Conservation (phyloP, 2,797 vertebrate species). For the Enteromius fasciolatus region DNA sequence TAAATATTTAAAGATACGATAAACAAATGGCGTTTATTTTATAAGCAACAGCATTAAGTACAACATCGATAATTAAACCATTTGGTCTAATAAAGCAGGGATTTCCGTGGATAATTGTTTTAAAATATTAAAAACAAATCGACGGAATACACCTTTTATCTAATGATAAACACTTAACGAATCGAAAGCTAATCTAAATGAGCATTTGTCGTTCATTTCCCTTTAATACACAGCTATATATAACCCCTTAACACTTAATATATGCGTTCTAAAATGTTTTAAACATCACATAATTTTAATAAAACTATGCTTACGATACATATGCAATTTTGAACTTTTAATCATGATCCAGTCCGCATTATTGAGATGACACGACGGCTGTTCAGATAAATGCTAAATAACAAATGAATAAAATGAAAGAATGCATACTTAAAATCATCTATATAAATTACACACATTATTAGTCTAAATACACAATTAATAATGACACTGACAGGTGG, state of each 20-base stretch:
- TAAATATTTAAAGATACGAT: neutral
- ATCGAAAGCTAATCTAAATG: conserved; percentile 11
- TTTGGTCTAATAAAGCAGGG: neutral
- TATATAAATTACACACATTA: neutral
- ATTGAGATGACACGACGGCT: neutral
- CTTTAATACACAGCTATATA: neutral
- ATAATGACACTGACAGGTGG: neutral
- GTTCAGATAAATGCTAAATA: neutral
- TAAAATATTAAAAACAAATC: neutral
- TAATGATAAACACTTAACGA: neutral
- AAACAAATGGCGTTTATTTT: neutral
- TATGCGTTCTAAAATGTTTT: neutral
- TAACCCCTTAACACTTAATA: neutral
- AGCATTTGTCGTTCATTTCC: neutral
- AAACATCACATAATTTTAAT: neutral
- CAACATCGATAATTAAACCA: neutral
- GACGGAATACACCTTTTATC: neutral
- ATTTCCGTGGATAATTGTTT: neutral
- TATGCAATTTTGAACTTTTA: neutral
- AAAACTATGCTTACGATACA: neutral
- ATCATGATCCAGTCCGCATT: neutral
- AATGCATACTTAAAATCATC: neutral
- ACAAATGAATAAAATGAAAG: neutral
- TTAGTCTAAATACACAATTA: neutral
- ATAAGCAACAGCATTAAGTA: neutral